Conservation (phyloP, 1,140 invertebrate genomes). For the Pseudobourletiella spinata region DNA sequence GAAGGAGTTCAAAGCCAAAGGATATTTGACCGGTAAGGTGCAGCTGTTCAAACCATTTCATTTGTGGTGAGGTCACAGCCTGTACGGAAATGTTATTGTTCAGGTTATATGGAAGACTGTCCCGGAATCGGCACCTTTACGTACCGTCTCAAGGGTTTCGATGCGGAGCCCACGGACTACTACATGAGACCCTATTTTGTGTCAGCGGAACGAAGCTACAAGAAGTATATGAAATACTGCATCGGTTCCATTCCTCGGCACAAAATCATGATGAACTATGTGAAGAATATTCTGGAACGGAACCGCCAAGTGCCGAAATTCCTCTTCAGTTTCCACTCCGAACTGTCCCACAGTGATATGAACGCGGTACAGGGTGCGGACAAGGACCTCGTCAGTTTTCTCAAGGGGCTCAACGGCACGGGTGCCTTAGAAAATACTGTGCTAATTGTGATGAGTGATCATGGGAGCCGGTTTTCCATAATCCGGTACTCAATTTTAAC, state of each 20-base stretch:
- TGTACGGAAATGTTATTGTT: conserved; percentile 27
- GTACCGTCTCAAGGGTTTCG: conserved; percentile 81
- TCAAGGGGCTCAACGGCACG: conserved; percentile 47
- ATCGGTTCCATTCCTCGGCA: conserved; percentile 68
- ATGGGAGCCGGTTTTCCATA: conserved; percentile 60
- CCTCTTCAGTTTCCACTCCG: conserved; percentile 74
- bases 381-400: conserved; percentile 53
- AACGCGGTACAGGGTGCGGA: conserved; percentile 68
- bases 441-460: conserved; percentile 77
- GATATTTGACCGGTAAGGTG: conserved; percentile 50
- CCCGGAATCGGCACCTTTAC: conserved; percentile 79
- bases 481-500: conserved; percentile 4
- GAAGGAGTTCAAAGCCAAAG: conserved; percentile 60
- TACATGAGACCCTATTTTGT: conserved; percentile 76
- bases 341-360: conserved; percentile 79
- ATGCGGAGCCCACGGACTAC: conserved; percentile 74
- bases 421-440: conserved; percentile 65
- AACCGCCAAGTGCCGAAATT: conserved; percentile 65
- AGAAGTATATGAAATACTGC: conserved; percentile 49
- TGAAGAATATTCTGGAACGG: conserved; percentile 50
- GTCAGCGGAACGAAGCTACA: conserved; percentile 44
- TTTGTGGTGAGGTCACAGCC: background rate
- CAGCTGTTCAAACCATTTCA: background rate
- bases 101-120: conserved; percentile 78
- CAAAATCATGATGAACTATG: conserved; percentile 58